These are phyloP conservation scores for cattle (Bos taurus) DNA, from an alignment of 2,113 vertebrate genomes.

Conservation along the genomic window DNA sequence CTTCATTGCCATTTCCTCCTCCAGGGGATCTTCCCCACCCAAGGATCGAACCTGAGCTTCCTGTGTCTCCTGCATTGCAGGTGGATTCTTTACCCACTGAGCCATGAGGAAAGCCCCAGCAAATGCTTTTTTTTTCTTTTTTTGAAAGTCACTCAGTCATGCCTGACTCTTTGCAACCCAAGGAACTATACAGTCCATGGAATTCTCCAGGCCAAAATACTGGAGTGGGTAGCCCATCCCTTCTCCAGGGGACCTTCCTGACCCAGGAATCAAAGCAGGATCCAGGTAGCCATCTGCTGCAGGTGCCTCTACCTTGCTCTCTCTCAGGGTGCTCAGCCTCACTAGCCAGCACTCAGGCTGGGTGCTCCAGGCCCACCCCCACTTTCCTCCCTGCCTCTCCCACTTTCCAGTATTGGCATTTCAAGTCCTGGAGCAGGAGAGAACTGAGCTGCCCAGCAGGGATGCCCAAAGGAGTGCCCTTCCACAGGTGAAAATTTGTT, in stretches of 20 bases:
- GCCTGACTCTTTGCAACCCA: neutral
- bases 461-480: neutral
- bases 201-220: neutral
- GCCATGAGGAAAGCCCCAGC: neutral
- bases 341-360: neutral
- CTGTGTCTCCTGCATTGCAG: neutral
- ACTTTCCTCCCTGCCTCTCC: neutral
- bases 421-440: neutral
- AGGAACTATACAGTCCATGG: neutral
- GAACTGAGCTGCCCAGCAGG: neutral
- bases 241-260: neutral
- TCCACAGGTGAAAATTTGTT: neutral
- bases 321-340: neutral
- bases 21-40: neutral
- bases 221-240: neutral
- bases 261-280: neutral
- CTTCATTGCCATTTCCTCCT: neutral
- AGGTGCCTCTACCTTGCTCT: constrained; percentile 69
- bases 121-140: neutral
- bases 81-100: neutral
- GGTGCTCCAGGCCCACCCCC: neutral
- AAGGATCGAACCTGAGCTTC: neutral
- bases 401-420: neutral
- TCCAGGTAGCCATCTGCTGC: constrained; percentile 13
- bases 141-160: neutral